Conservation (phyloP, 2,888 invertebrate genomes). For the Entomobrya multifasciata region DNA sequence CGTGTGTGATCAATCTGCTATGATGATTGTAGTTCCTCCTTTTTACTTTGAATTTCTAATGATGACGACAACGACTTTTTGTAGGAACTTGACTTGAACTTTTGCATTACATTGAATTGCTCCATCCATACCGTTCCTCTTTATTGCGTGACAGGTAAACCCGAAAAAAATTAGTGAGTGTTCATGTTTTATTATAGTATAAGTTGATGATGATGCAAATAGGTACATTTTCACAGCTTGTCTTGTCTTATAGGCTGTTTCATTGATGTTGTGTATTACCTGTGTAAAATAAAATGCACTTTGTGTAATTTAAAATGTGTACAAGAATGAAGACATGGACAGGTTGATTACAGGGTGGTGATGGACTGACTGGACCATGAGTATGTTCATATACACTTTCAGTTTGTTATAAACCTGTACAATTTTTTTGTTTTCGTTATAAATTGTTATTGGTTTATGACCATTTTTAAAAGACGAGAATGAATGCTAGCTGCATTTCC, state of each 20-base stretch:
- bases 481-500: too few species aligned
- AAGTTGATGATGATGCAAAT: too few species aligned
- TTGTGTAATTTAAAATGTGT: background rate
- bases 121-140: background rate
- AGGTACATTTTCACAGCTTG: too few species aligned
- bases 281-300: background rate
- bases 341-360: slow-evolving; percentile 13
- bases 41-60: background rate
- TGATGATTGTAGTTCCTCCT: background rate
- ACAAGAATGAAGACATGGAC: too few species aligned
- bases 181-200: slow-evolving; percentile 10
- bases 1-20: background rate
- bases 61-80: background rate
- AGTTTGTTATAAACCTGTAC: too few species aligned
- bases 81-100: background rate
- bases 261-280: background rate
- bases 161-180: slow-evolving; percentile 1
- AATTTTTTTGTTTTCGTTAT: too few species aligned
- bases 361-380: too few species aligned
- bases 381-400: too few species aligned
- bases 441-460: too few species aligned
- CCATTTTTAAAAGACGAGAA: too few species aligned
- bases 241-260: background rate
- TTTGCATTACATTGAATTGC: background rate
- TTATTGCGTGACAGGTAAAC: slow-evolving; percentile 1